Percentiles rank a stretch among this genome's conserved stretches.
phyloP scores from a whole-genome alignment of 2,113 vertebrate genomes.

The Trochalopteron elliotii region DNA sequence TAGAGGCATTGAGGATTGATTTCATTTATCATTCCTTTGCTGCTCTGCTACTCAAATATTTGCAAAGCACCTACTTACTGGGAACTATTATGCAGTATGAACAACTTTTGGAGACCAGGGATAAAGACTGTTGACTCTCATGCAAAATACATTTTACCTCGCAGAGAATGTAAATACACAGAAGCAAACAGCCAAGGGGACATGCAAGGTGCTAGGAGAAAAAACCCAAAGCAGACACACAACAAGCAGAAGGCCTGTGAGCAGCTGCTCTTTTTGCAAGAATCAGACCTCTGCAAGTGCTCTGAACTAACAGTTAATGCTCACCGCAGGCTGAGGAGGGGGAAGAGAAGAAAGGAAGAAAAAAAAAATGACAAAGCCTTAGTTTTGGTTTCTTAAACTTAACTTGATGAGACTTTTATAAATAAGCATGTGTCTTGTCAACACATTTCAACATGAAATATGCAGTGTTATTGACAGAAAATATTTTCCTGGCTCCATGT shows the following conservation, averaged over 20 bases:
- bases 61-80: neutral
- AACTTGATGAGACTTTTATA: neutral
- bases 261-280: neutral
- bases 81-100: neutral
- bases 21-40: neutral
- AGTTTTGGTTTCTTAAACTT: neutral
- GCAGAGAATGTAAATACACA: neutral
- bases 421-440: neutral
- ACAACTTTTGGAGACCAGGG: neutral
- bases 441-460: constrained; percentile 11
- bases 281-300: neutral
- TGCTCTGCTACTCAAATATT: neutral
- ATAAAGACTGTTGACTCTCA: neutral
- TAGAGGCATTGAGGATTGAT: neutral
- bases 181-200: neutral
- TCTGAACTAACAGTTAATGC: neutral
- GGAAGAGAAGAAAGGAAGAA: neutral
- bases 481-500: neutral
- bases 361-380: neutral
- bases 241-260: neutral
- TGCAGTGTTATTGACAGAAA: constrained; percentile 6
- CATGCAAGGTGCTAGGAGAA: neutral
- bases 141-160: neutral
- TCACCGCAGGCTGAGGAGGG: neutral
- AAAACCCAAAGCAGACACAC: neutral